Conservation (phyloP, 2,888 invertebrate genomes). For the Phaedon cochleariae region DNA sequence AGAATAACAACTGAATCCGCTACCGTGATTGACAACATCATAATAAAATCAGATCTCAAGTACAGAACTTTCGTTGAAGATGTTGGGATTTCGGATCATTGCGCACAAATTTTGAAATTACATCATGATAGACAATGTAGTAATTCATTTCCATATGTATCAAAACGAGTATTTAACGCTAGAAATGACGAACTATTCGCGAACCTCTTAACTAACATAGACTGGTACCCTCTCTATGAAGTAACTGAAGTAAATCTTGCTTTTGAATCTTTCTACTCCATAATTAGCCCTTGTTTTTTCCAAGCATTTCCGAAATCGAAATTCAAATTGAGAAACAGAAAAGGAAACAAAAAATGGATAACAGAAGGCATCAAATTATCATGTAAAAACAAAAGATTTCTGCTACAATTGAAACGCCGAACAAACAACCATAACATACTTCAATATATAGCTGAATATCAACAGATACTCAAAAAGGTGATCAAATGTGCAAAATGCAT, state of each 20-base stretch:
- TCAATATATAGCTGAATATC: neutral
- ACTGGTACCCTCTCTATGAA: neutral
- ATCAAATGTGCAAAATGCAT: slow-evolving; percentile 3
- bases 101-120: neutral
- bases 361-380: neutral
- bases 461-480: neutral
- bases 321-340: neutral
- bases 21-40: too few species aligned
- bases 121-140: neutral
- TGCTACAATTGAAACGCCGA: slow-evolving; percentile 2
- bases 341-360: neutral
- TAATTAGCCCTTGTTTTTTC: neutral
- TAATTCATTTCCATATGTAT: neutral
- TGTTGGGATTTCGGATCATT: neutral
- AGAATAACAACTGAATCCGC: too few species aligned
- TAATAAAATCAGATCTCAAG: neutral
- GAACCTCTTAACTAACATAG: neutral
- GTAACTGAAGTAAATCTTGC: neutral
- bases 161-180: neutral
- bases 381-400: too few species aligned
- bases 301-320: neutral
- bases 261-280: neutral
- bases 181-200: neutral
- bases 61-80: neutral
- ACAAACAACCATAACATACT: neutral